Percentiles rank a stretch among this genome's conserved stretches.
Conservation (phyloP, 2,113 vertebrate species). For the Myodes glareolus region DNA sequence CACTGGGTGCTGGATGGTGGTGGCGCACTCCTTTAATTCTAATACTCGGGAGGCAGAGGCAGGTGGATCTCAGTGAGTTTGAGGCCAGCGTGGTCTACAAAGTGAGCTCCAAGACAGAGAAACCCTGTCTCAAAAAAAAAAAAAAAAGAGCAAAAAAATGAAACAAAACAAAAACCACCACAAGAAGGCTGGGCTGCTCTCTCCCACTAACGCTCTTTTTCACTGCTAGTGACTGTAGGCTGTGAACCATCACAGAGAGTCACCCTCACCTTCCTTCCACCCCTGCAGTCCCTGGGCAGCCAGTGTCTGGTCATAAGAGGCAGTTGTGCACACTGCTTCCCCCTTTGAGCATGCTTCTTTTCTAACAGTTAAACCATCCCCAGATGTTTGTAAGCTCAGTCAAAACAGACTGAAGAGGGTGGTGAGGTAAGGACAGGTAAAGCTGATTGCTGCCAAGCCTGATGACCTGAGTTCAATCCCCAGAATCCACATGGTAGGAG, state of each 20-base stretch:
- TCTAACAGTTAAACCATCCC: neutral
- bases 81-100: no score
- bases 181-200: no score
- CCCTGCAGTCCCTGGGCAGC: no score
- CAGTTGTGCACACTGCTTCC: rapidly evolving
- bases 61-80: no score
- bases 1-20: no score
- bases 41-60: no score
- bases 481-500: neutral
- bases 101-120: no score
- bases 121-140: no score
- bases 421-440: neutral
- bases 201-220: neutral
- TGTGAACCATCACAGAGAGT: neutral
- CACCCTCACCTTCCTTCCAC: neutral
- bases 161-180: no score
- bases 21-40: no score
- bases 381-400: neutral
- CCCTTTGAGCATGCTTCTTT: neutral
- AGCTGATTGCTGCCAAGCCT: neutral
- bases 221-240: rapidly evolving
- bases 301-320: neutral
- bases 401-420: neutral
- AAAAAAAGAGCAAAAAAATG: no score
- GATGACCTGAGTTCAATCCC: neutral